These are phyloP conservation scores for Crocidura indochinensis DNA, from an alignment of 2,797 vertebrate species.

Conservation along the genomic window DNA sequence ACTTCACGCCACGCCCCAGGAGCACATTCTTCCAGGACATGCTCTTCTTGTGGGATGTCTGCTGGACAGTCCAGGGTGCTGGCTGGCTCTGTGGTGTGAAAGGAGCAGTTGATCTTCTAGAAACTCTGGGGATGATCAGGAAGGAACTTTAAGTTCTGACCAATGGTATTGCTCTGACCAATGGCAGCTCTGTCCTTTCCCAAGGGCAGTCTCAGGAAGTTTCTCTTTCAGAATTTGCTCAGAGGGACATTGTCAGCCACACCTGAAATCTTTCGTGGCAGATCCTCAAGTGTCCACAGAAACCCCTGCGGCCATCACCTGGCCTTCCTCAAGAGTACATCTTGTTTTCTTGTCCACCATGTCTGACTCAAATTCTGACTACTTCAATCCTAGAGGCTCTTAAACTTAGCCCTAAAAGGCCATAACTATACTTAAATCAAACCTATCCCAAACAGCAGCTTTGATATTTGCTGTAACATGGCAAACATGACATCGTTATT, in stretches of 20 bases:
- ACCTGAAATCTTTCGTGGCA: neutral
- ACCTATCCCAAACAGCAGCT: neutral
- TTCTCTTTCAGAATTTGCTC: conserved; percentile 53
- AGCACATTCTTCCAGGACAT: conserved; percentile 24
- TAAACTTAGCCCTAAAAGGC: neutral
- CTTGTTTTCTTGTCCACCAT: too few species aligned
- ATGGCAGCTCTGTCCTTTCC: neutral
- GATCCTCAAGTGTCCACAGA: conserved; percentile 10
- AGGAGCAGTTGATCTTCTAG: conserved; percentile 20
- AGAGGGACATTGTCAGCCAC: neutral
- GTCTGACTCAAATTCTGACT: neutral
- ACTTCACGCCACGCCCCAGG: neutral
- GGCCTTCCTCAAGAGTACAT: neutral
- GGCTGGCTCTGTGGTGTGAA: neutral
- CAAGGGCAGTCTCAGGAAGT: neutral
- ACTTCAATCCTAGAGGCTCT: neutral
- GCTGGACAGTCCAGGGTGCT: neutral
- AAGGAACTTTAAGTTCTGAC: conserved; percentile 56
- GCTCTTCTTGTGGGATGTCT: neutral
- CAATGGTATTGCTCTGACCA: conserved; percentile 1
- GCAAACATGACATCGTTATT: neutral
- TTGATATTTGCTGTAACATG: neutral
- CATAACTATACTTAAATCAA: neutral
- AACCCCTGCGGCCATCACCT: neutral
- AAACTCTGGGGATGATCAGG: conserved; percentile 57